Base-by-base conservation (phyloP, 2,797 vertebrate genomes). In the Setipinna tenuifilis region DNA sequence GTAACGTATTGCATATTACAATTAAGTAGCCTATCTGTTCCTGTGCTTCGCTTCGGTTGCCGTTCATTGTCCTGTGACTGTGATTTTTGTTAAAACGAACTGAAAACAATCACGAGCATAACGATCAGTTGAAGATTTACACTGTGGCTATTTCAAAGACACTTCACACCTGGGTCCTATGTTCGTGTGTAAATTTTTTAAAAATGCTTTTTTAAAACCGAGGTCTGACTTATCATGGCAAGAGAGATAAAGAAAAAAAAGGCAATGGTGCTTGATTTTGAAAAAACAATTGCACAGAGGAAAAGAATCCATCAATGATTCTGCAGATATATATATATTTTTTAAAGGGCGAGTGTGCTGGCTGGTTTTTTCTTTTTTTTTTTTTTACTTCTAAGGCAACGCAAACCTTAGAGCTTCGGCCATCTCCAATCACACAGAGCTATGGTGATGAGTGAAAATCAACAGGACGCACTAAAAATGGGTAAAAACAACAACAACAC, bases 31-130 rank as follows among this genome's bases (percentile, higher is more conserved):
- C 35, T 62, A 46, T 86, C 78, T 83, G 57, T 84, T 85, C 65
- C 84, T 87, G 86, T 90, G 87, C 85, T 89, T 90, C 68, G 82
- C 81, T 84, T 81, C 59, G 54, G 23, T 78, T 31, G 71, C 71
- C 35, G 7, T 44, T 7, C 35, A 78, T 16, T 41, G 31, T 44
- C 35, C 71, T 41, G 71, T 44, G 71, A 78, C 71, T 19, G 68
- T 35, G 25, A 35, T 28, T 71, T 35, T 35, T 14, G 0, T 78
- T 6, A 3, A 78, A 31, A 44, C 19, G 17, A 78, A 78, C 31
- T 19, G 16, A 44, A 21, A 78, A 78, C 19, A 41, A 41, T 41
- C 5, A 78, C 35, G 17, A 78, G 16, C 68, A 12, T 75, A 17
- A 41, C 21, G 35, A 78, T 19, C 71, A 44, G 71, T 78, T 41